Conservation (phyloP, 1,140 invertebrate species). For the Brachionus manjavacas region DNA sequence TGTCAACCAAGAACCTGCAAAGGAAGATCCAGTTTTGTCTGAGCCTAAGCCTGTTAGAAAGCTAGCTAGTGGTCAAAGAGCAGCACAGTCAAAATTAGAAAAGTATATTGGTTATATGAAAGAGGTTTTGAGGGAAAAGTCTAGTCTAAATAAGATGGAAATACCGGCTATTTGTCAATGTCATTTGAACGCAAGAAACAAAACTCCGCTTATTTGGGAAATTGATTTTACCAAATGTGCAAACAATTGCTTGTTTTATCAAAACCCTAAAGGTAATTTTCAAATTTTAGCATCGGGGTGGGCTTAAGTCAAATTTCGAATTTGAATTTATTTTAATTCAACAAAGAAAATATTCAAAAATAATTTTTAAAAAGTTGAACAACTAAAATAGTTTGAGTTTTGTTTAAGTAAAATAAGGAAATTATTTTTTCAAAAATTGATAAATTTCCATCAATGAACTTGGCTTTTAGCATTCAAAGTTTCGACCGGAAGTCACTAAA, state of each 20-base stretch:
- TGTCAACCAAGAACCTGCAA: neutral
- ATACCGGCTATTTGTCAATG: slow-evolving; percentile 34
- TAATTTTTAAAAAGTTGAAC: too few relatives aligned
- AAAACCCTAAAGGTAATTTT: slow-evolving; percentile 36
- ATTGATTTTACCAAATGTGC: slow-evolving; percentile 23
- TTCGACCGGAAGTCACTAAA: too few relatives aligned
- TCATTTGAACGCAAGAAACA: neutral
- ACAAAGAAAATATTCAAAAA: too few relatives aligned
- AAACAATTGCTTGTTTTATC: slow-evolving; percentile 38
- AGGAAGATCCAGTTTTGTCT: neutral
- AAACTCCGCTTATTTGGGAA: neutral
- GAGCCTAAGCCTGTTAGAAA: neutral
- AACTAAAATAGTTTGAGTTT: too few relatives aligned
- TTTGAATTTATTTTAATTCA: too few relatives aligned
- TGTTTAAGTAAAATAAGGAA: too few relatives aligned
- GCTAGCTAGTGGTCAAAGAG: neutral
- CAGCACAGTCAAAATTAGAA: neutral
- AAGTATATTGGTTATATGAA: slow-evolving; percentile 16
- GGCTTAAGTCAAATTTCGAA: too few relatives aligned
- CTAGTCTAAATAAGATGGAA: neutral
- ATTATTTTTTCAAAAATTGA: too few relatives aligned
- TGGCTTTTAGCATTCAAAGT: too few relatives aligned
- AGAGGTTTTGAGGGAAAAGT: neutral
- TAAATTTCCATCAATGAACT: too few relatives aligned
- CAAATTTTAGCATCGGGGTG: neutral